phyloP scores from a whole-genome alignment of 2,113 vertebrate species.

The Galeopterus variegatus region DNA sequence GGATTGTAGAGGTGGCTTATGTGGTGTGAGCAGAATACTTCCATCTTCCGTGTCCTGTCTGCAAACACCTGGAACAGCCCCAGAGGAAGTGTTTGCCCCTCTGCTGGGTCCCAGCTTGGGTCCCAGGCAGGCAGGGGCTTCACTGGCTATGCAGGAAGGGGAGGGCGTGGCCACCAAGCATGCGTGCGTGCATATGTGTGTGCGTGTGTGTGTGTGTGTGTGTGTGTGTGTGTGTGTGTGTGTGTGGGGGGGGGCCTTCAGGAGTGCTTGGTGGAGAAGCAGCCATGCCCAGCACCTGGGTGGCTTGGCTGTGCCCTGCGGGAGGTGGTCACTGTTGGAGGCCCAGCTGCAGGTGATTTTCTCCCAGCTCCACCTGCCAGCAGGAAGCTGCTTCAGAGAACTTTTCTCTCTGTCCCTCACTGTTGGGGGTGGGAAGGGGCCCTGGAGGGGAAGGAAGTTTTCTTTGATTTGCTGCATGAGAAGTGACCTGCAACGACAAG shows the following conservation, averaged over 20 bases:
- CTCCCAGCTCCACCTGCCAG: neutral
- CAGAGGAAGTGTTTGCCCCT: neutral
- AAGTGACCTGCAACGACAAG: slow-evolving; percentile 84
- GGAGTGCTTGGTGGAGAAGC: neutral
- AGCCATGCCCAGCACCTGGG: neutral
- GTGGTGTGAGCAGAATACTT: neutral
- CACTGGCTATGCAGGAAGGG: neutral
- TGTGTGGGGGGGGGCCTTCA: neutral
- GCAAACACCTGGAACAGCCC: neutral
- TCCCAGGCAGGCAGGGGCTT: neutral
- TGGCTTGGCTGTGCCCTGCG: neutral
- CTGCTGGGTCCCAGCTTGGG: neutral
- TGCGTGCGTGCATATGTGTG: neutral
- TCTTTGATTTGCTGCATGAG: slow-evolving; percentile 87
- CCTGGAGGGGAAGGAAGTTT: slow-evolving; percentile 81
- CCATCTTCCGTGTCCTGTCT: neutral
- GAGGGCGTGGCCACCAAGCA: neutral
- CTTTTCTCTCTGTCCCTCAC: neutral
- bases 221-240: too few species aligned
- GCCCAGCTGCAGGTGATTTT: neutral
- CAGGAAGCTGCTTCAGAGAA: neutral
- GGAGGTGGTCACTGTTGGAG: neutral
- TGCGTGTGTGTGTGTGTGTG: neutral
- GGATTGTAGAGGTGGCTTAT: neutral
- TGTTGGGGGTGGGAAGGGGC: slow-evolving; percentile 78